Conservation (phyloP, 2,888 invertebrate genomes). For the Liposcelis brunnea region DNA sequence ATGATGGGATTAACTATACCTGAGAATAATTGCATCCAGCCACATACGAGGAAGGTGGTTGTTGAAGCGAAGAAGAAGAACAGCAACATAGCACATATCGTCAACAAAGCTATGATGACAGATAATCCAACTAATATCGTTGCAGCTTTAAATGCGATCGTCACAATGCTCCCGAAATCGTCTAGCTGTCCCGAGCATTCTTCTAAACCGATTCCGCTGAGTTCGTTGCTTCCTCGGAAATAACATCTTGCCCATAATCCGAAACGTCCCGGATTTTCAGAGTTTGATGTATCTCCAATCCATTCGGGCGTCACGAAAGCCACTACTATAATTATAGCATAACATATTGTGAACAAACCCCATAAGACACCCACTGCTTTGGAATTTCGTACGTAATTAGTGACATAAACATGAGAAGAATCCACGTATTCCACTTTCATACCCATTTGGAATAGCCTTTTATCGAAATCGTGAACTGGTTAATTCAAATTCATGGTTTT, state of each 20-base stretch:
- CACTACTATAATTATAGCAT: constrained; percentile 86
- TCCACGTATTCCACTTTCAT: constrained; percentile 87
- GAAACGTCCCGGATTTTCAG: constrained; percentile 77
- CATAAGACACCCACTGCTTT: constrained; percentile 93
- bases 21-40: constrained; percentile 88
- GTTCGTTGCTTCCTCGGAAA: constrained; percentile 22
- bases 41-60: constrained; percentile 82
- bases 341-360: constrained; percentile 95
- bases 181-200: constrained; percentile 72
- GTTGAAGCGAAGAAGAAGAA: constrained; percentile 88
- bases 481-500: too few relatives aligned
- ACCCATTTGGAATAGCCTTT: constrained; percentile 39
- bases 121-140: constrained; percentile 79
- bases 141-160: constrained; percentile 69
- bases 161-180: constrained; percentile 64
- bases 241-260: constrained; percentile 84
- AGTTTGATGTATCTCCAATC: constrained; percentile 53
- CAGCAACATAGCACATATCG: constrained; percentile 73
- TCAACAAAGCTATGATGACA: constrained; percentile 66
- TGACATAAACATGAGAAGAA: constrained; percentile 76
- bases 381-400: constrained; percentile 78
- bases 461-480: too few relatives aligned
- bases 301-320: constrained; percentile 91
- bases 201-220: constrained; percentile 51
- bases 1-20: too few relatives aligned